Evolutionary conservation across 2,113 vertebrate genomes (phyloP).

Genomic region (Colaptes auratus): DNA sequence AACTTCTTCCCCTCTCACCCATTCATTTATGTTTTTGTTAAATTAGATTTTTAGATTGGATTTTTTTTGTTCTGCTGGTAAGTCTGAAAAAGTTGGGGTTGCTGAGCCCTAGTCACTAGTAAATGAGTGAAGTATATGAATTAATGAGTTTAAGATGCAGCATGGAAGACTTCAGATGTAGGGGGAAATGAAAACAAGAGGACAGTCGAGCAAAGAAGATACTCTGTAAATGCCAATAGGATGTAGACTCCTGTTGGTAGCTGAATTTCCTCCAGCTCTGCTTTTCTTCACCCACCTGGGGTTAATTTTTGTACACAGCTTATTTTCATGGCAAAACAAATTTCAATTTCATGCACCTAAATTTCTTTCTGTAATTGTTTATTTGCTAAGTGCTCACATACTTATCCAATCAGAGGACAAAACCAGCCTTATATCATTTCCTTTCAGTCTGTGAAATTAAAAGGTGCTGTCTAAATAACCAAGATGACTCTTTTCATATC

Average conservation of each 20-base stretch:
- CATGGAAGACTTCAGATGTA: background rate
- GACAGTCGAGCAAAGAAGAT: background rate
- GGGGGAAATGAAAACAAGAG: background rate
- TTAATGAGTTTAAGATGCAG: background rate
- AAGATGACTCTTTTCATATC: background rate
- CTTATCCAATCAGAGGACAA: constrained; percentile 14
- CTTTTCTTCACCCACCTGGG: background rate
- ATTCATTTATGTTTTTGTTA: background rate
- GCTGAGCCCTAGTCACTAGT: background rate
- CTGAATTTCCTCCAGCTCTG: background rate
- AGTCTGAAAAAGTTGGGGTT: background rate
- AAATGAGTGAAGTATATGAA: background rate
- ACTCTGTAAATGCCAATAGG: background rate
- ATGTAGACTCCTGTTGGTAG: background rate
- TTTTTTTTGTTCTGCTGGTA: background rate
- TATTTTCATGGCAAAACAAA: constrained; percentile 5
- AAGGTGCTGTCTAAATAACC: background rate
- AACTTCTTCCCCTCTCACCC: background rate
- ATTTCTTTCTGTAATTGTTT: constrained; percentile 8
- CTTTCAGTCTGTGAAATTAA: background rate
- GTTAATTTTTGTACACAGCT: background rate
- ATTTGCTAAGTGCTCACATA: background rate
- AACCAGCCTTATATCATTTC: background rate
- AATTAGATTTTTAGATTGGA: too few species aligned
- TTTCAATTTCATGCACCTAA: constrained; percentile 32